phyloP scores from a whole-genome alignment of 2,113 vertebrate genomes.

The Natator depressus region DNA sequence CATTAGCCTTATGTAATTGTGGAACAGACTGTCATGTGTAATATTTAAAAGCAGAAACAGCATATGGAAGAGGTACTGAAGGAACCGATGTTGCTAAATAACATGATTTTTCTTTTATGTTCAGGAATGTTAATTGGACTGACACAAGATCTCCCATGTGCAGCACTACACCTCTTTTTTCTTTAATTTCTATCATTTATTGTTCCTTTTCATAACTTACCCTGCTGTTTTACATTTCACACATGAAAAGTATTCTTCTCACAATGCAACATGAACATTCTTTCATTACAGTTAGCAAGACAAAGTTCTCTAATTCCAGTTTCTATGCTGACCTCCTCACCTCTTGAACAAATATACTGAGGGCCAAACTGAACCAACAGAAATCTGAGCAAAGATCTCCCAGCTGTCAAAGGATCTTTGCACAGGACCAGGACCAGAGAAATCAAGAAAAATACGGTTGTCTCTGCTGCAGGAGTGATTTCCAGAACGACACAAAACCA shows the following conservation, averaged over 20 bases:
- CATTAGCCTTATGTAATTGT: background rate
- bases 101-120: constrained; percentile 42
- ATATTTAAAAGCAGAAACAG: constrained; percentile 26
- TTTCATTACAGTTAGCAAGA: background rate
- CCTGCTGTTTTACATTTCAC: constrained; percentile 19
- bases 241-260: constrained; percentile 24
- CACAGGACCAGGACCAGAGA: background rate
- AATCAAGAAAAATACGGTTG: constrained; percentile 1
- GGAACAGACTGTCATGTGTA: constrained; percentile 25
- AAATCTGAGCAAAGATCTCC: background rate
- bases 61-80: constrained; percentile 40
- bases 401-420: background rate
- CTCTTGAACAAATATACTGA: fast-evolving
- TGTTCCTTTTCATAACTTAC: background rate
- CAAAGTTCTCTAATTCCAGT: background rate
- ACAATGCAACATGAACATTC: background rate
- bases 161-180: background rate
- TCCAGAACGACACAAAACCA: background rate
- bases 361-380: background rate
- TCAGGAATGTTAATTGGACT: constrained; percentile 56
- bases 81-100: constrained; percentile 27
- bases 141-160: constrained; percentile 8
- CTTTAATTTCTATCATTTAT: background rate
- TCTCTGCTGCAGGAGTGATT: background rate
- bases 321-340: background rate